Conservation (phyloP, 2,888 invertebrate species). For the Leptopilina drosophilae region DNA sequence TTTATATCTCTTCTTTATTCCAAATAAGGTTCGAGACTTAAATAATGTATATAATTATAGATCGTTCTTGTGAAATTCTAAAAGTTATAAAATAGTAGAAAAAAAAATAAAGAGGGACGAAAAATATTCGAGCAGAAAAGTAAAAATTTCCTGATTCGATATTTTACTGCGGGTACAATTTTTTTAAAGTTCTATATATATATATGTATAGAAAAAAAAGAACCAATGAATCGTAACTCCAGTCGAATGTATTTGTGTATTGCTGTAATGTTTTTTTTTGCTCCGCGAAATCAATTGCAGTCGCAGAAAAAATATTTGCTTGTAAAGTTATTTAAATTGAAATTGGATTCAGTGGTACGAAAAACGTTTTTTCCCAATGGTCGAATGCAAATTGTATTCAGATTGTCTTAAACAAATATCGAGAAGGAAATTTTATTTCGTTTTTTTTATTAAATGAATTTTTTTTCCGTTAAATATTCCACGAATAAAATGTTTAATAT, state of each 20-base stretch:
- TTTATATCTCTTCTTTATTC: conserved; percentile 6
- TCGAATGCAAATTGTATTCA: conserved; percentile 24
- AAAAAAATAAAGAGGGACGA: not conserved
- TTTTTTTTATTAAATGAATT: not conserved
- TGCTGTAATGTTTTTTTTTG: conserved; percentile 13
- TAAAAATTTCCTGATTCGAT: not conserved
- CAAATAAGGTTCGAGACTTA: not conserved
- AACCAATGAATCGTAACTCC: not conserved
- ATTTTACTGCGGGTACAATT: not conserved
- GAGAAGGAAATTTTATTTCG: not conserved
- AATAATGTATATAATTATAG: conserved; percentile 24
- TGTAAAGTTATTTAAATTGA: conserved; percentile 29
- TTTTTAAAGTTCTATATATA: not conserved
- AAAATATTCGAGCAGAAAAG: not conserved
- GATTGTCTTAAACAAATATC: conserved; percentile 29
- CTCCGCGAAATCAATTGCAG: conserved; percentile 16
- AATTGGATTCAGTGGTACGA: conserved; percentile 30
- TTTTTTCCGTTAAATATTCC: not conserved
- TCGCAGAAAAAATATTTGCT: conserved; percentile 31
- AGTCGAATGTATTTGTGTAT: not conserved
- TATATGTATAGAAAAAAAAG: not conserved
- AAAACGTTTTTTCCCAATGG: conserved; percentile 10
- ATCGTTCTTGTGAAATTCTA: not conserved
- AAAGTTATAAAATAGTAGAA: not conserved
- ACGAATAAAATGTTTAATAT: not conserved